Evolutionary conservation across 2,113 vertebrate genomes (phyloP), one percentile per base, ranked within the genome.

Genomic region (Puma concolor): DNA sequence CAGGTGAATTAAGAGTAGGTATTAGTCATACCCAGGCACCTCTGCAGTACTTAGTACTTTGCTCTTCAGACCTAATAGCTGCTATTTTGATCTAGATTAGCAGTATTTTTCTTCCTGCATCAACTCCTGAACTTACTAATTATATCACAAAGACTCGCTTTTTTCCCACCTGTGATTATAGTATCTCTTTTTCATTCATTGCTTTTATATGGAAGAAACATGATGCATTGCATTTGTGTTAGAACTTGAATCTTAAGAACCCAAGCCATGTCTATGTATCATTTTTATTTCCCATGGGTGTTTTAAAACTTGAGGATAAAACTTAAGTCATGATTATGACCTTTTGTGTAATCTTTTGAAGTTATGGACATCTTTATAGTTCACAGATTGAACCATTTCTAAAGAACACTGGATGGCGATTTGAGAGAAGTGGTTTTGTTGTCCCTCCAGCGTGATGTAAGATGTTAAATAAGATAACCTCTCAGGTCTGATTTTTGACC

Each of bases 71-170:
- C 76, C 94, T 94, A 85, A 95, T 89, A 93, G 69, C 82, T 94
- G 74, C 79, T 97, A 92, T 98, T 98, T 96, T 89, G 13, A 71
- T 96, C 79, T 77, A 10, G 1, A 92, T 96, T 92, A 95, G 84
- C 84, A 84, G 84, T 76, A 63, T 77, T 76, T 88, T 95, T 92
- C 60, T 94, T 91, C 71, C 57, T 90, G 25, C 84, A 38, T 76
- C 74, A 92, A 92, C 79, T 97, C 74, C 57, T 95, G 79, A 97
- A 95, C 91, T 97, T 97, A 83, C 79, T 97, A 84, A 95, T 97
- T 88, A 88, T 79, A 96, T 92, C 88, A 85, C 87, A 95, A 64
- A 92, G 71, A 67, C n/a, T 93, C 44, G 21, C 67, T 31, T 79
- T 76, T 63, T 48, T 12, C 13, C 0, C 1, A 5, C 1, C 63